Percentiles rank a stretch among this genome's conserved stretches.
phyloP scores from a whole-genome alignment of 2,113 vertebrate genomes.

The Lonchura striata region DNA sequence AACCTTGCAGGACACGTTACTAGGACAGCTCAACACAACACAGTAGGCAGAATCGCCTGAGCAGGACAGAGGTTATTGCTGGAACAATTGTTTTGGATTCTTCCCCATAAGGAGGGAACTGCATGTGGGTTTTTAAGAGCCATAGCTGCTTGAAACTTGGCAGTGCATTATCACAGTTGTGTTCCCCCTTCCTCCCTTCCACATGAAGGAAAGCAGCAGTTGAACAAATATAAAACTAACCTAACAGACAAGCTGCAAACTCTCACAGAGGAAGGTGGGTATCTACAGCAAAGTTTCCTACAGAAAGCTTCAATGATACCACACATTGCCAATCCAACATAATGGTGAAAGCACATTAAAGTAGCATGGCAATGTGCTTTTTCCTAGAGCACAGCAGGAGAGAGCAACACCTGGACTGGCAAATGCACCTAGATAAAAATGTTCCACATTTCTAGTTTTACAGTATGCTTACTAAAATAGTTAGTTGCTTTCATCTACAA shows the following conservation, averaged over 20 bases:
- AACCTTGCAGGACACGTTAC: background rate
- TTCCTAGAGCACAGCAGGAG: background rate
- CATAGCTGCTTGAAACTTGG: background rate
- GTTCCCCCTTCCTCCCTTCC: background rate
- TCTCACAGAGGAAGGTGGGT: background rate
- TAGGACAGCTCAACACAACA: background rate
- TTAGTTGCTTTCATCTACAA: background rate
- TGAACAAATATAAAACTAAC: background rate
- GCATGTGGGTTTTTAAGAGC: background rate
- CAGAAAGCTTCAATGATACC: background rate
- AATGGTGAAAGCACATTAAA: background rate
- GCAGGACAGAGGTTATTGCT: background rate
- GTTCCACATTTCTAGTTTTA: background rate
- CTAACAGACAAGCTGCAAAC: background rate
- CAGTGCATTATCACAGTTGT: background rate
- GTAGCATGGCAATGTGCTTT: background rate
- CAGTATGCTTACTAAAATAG: background rate
- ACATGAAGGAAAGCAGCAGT: background rate
- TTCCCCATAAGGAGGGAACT: background rate
- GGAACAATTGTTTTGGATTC: background rate
- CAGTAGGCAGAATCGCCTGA: background rate
- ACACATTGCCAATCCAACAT: background rate
- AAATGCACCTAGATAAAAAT: background rate
- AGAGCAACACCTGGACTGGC: background rate
- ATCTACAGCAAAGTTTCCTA: background rate